Conservation (phyloP, 2,888 invertebrate genomes). For the Luffia ferchaultella region DNA sequence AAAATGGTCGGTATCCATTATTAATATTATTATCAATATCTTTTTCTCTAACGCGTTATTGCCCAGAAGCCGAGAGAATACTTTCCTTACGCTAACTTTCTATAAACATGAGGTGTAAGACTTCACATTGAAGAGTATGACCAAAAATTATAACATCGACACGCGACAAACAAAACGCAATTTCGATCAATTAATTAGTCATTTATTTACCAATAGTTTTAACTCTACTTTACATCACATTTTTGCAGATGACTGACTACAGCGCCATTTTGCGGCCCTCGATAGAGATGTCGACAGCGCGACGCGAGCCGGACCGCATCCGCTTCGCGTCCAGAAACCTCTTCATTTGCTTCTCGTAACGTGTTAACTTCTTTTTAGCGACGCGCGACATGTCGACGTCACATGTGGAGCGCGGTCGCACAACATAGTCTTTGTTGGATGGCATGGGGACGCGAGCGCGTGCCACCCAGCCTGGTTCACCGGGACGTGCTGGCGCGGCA, state of each 20-base stretch:
- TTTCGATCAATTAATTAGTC: no score
- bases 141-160: no score
- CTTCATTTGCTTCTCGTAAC: conserved; percentile 93
- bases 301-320: conserved; percentile 76
- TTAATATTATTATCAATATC: no score
- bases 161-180: no score
- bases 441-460: conserved; percentile 95
- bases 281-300: conserved; percentile 94
- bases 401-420: conserved; percentile 89
- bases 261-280: conserved; percentile 97
- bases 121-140: no score
- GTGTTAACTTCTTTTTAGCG: conserved; percentile 83
- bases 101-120: no score
- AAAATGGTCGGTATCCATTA: no score
- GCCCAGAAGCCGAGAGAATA: no score
- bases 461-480: conserved; percentile 95
- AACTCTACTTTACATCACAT: not conserved
- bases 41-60: no score
- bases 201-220: no score
- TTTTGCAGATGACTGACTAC: not conserved
- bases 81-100: no score
- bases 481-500: conserved; percentile 79
- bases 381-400: conserved; percentile 87
- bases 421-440: conserved; percentile 96
- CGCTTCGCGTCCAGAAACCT: conserved; percentile 88